Conservation (phyloP, 1,140 invertebrate species). For the Drosophila pectinifera region DNA sequence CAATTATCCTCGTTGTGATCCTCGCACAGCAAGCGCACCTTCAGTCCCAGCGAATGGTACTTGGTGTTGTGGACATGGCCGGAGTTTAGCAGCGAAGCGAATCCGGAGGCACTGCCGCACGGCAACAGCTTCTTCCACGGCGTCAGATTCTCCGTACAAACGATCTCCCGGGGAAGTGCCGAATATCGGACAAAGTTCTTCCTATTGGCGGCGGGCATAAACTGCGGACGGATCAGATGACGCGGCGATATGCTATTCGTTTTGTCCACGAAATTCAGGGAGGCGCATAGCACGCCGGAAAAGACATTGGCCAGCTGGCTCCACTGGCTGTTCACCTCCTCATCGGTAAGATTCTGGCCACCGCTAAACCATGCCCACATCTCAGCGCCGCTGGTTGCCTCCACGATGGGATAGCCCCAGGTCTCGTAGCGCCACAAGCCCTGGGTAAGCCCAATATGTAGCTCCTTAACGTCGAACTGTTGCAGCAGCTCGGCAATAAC, state of each 20-base stretch:
- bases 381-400: conserved; percentile 96
- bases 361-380: conserved; percentile 95
- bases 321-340: conserved; percentile 93
- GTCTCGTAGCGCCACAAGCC: conserved; percentile 96
- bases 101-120: conserved; percentile 94
- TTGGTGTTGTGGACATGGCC: conserved; percentile 96
- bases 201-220: conserved; percentile 86
- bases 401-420: conserved; percentile 96
- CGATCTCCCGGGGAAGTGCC: conserved; percentile 96
- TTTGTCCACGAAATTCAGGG: conserved; percentile 97
- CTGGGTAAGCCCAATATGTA: conserved; percentile 96
- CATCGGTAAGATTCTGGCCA: conserved; percentile 76
- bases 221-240: conserved; percentile 91
- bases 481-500: conserved; percentile 95
- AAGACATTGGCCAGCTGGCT: conserved; percentile 94
- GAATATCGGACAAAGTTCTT: conserved; percentile 88
- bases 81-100: conserved; percentile 95
- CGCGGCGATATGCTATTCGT: conserved; percentile 94
- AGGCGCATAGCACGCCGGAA: conserved; percentile 97
- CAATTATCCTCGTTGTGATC: conserved; percentile 87
- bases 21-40: conserved; percentile 92
- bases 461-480: conserved; percentile 93
- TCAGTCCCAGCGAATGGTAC: conserved; percentile 95
- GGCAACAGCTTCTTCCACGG: conserved; percentile 99
- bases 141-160: conserved; percentile 99